Evolutionary conservation across 2,888 invertebrate species (phyloP), one percentile per base, ranked within the genome.

Genomic region (Meliscaeva auricollis): DNA sequence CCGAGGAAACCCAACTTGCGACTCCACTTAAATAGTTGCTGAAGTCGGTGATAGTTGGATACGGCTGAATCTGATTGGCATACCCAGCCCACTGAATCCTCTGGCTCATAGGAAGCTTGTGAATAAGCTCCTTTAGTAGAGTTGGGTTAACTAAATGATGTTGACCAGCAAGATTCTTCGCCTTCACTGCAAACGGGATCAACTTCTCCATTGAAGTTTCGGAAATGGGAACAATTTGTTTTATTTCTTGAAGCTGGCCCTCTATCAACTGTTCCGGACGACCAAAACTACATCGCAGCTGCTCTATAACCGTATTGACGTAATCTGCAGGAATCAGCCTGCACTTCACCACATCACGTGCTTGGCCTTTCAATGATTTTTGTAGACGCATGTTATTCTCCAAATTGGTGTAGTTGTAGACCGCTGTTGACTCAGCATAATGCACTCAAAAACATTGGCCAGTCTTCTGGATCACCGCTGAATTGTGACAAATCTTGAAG

Each of bases 361-460:
- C 80, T 3, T 80, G 56, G 4, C 79, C 79, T 2, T 73, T 68
- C 15, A 83, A 35, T 3, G 70, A 46, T 8, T 66, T 70, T 44
- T 87, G 87, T 15, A 87, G 54, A 7, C 87, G 80, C 78, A 85
- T 87, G 32, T 66, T 54, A 66, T 87, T 87, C 50, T 80, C 80
- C 1, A 64, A 74, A 69, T 87, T 68, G 3, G 20, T 73, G 44
- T 81, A 87, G 8, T 75, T 79, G 7, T 81, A 82, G 6, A 81
- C 56, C 20, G 74, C 58, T 0, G 87, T 87, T n/a, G 79, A 82
- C 62, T 84, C 84, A 22, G 64, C 66, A 56, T 66, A 87, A 8
- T n/a, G 72, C 74, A 44, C 79, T 78, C 26, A 79, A 78, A 35
- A 87, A 87, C n/a, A 87, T 73, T 13, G 79, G 82, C 84, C 87